Base-by-base conservation (phyloP, 2,888 invertebrate genomes). In the Minunthozetes semirufus region DNA sequence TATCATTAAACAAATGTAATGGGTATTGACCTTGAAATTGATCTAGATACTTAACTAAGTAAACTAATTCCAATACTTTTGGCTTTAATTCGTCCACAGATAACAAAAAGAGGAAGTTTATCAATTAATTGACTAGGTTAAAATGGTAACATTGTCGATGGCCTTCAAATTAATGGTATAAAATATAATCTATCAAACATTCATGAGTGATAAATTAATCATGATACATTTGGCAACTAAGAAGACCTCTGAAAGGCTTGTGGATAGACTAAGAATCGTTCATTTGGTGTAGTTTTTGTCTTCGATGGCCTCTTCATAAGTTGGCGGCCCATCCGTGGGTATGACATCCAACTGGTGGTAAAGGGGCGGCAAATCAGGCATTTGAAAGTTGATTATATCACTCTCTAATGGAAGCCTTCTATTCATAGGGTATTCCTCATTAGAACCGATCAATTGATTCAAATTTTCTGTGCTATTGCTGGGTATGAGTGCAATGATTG, bases 341-440 rank as follows among this genome's bases (percentile, higher is more conserved):
- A 66, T 66, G n/a, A 66, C 66, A 38, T 66, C 66, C 38, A 66
- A 66, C n/a, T 66, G 66, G 29, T 66, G 17, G 38, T 66, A 66
- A 19, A 38, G 66, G 4, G 66, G 66, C 2, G 66, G 66, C 66
- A 66, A 38, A 66, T 66, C 66, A 38, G n/a, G n/a, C 27, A 27
- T 15, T 27, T 27, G 59, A n/a, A n/a, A 66, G 38, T 66, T 29
- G 5, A 66, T 27, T 19, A 66, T 38, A 66, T 66, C 66, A 38
- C 38, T 66, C 9, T 66, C 29, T 13, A 38, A n/a, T 6, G 33
- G 66, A 38, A 38, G 66, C 8, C 33, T 27, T n/a, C n/a, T 2
- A 66, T 33, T 17, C 8, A 66, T 66, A 15, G 29, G 9, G 33
- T 25, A 25, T 25, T 29, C 17, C n/a, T 38, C n/a, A 38, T 19